Evolutionary conservation across 2,797 vertebrate genomes (phyloP).

Genomic region (Poeciliopsis gracilis): DNA sequence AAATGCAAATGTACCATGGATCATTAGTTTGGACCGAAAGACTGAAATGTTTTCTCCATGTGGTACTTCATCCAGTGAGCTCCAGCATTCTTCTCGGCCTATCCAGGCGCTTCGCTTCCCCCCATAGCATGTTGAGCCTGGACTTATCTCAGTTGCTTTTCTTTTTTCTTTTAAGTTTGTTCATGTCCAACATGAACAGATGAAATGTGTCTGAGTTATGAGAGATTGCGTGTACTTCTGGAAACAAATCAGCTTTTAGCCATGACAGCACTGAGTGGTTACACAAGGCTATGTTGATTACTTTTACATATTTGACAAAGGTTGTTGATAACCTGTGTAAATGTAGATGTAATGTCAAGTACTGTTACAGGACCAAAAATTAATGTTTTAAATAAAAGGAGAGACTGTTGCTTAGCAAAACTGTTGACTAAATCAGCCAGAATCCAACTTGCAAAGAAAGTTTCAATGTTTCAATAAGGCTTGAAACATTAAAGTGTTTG

Average conservation of each 20-base stretch:
- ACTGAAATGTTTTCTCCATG: neutral
- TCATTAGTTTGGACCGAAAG: neutral
- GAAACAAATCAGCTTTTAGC: slow-evolving; percentile 6
- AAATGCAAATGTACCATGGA: neutral
- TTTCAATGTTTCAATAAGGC: neutral
- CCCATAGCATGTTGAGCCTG: slow-evolving; percentile 17
- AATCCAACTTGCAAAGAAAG: neutral
- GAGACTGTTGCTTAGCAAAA: slow-evolving; percentile 7
- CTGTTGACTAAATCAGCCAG: neutral
- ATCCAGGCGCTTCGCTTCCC: slow-evolving; percentile 5
- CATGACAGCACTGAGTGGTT: slow-evolving; percentile 36
- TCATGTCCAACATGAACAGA: neutral
- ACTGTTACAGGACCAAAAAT: slow-evolving; percentile 49
- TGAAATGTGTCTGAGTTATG: slow-evolving; percentile 1
- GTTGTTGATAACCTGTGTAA: slow-evolving; percentile 20
- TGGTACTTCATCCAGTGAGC: slow-evolving; percentile 12
- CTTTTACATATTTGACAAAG: slow-evolving; percentile 20
- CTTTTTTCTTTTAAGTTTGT: slow-evolving; percentile 11
- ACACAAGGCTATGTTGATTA: slow-evolving; percentile 29
- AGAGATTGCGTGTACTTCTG: neutral
- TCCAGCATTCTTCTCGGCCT: slow-evolving; percentile 11
- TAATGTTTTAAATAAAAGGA: slow-evolving; percentile 65
- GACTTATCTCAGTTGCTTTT: slow-evolving; percentile 42
- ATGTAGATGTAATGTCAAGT: slow-evolving; percentile 30
- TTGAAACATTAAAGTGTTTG: neutral